Conservation (phyloP, 2,113 vertebrate species). For the Taxidea taxus region DNA sequence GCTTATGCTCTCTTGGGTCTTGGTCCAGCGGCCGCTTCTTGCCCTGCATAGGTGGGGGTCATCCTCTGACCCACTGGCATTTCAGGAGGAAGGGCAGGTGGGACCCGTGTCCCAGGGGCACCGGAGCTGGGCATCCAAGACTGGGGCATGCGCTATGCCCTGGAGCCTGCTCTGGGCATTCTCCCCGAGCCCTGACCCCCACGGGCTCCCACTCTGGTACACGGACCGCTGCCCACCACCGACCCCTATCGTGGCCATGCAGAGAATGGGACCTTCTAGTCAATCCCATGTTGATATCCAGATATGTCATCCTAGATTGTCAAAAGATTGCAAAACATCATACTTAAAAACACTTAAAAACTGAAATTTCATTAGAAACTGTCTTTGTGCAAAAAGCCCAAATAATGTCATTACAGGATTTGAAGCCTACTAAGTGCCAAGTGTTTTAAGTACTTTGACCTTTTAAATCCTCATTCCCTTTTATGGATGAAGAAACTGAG, state of each 20-base stretch:
- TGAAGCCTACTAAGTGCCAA: not conserved
- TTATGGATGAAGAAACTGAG: not conserved
- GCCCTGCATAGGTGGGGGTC: not conserved
- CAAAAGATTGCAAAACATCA: not conserved
- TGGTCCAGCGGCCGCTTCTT: not conserved
- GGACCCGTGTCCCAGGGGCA: not conserved
- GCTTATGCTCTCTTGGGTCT: not conserved
- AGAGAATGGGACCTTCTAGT: not conserved
- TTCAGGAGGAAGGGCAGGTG: not conserved
- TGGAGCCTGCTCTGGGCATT: not conserved
- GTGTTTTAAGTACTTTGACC: not conserved
- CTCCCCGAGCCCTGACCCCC: fast-evolving
- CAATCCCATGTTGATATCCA: fast-evolving
- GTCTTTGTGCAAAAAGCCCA: not conserved
- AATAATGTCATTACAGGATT: not conserved
- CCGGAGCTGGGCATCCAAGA: not conserved
- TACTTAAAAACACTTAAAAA: not conserved
- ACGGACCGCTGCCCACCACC: not conserved
- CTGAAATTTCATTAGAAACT: not conserved
- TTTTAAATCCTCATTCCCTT: not conserved
- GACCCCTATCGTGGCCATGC: not conserved
- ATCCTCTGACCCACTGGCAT: fast-evolving
- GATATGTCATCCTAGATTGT: fast-evolving
- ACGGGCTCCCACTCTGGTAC: no score
- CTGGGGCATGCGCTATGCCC: fast-evolving